A percentile compares a stretch with the other conserved stretches of the same genome.
These are phyloP conservation scores for Drusus annulatus DNA, from an alignment of 1,140 invertebrate genomes.

Conservation along the genomic window DNA sequence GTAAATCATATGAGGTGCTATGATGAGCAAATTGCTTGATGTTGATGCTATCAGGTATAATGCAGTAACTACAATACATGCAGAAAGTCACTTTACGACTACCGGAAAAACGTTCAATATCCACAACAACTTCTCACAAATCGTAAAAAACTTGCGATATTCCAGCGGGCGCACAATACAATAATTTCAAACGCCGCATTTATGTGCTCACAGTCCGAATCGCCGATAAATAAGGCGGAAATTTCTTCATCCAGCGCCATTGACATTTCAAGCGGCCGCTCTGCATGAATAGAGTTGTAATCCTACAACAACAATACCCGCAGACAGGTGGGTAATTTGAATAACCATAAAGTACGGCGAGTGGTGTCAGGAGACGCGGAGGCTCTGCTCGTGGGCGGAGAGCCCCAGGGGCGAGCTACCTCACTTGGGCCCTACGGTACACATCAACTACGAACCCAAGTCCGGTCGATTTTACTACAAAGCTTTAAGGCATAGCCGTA, in stretches of 20 bases:
- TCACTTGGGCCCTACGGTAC: not conserved
- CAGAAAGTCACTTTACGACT: too few relatives aligned
- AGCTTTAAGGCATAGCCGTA: too few relatives aligned
- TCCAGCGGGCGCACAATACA: slow-evolving; percentile 10
- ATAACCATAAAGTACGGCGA: slow-evolving; percentile 36
- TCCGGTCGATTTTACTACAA: too few relatives aligned
- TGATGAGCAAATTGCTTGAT: too few relatives aligned
- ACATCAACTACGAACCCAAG: too few relatives aligned
- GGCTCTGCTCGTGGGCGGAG: not conserved
- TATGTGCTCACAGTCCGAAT: slow-evolving; percentile 9
- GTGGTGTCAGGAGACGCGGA: not conserved
- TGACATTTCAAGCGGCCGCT: slow-evolving; percentile 5
- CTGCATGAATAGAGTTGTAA: slow-evolving; percentile 35
- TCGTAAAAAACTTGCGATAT: slow-evolving; percentile 10
- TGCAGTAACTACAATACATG: too few relatives aligned
- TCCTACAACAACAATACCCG: slow-evolving; percentile 14
- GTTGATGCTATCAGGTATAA: too few relatives aligned
- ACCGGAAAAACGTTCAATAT: too few relatives aligned
- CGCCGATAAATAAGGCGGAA: slow-evolving; percentile 28
- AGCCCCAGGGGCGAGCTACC: slow-evolving; percentile 11
- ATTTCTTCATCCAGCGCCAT: slow-evolving; percentile 25
- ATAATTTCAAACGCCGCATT: not conserved
- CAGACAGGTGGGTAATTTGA: slow-evolving; percentile 32
- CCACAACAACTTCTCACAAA: too few relatives aligned
- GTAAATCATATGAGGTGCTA: too few relatives aligned